These are phyloP conservation scores for Chaetorhynchus papuensis DNA, from an alignment of 2,113 vertebrate genomes.

Conservation along the genomic window DNA sequence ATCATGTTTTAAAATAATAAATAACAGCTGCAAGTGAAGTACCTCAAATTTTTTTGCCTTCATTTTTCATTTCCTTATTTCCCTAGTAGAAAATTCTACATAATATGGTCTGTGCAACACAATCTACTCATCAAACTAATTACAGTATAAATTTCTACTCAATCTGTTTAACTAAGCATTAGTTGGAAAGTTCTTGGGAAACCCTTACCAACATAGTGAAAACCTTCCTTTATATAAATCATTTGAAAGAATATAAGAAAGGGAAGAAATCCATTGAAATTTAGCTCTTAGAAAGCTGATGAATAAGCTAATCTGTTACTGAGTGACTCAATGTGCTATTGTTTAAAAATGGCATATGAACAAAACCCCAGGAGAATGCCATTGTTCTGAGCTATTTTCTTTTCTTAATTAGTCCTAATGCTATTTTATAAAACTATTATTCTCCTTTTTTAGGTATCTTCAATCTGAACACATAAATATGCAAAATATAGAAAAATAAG, in stretches of 20 bases:
- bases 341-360: constrained; percentile 42
- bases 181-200: constrained; percentile 41
- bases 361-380: constrained; percentile 19
- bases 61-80: not conserved
- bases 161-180: constrained; percentile 39
- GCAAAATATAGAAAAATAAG: not conserved
- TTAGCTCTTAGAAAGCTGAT: constrained; percentile 40
- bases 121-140: constrained; percentile 38
- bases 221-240: constrained; percentile 17
- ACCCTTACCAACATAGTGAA: constrained; percentile 6
- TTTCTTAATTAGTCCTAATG: constrained; percentile 30
- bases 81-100: not conserved
- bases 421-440: constrained; percentile 6
- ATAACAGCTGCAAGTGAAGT: not conserved
- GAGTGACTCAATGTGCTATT: constrained; percentile 12
- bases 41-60: not conserved
- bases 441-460: not conserved
- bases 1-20: not conserved
- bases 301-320: constrained; percentile 35
- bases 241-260: constrained; percentile 47
- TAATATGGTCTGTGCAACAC: not conserved
- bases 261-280: constrained; percentile 51
- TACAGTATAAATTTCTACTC: constrained; percentile 44
- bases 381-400: constrained; percentile 45
- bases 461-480: not conserved